Percentiles rank a stretch among this genome's conserved stretches.
phyloP scores from a whole-genome alignment of 1,140 invertebrate species.

The Microplitis mediator region DNA sequence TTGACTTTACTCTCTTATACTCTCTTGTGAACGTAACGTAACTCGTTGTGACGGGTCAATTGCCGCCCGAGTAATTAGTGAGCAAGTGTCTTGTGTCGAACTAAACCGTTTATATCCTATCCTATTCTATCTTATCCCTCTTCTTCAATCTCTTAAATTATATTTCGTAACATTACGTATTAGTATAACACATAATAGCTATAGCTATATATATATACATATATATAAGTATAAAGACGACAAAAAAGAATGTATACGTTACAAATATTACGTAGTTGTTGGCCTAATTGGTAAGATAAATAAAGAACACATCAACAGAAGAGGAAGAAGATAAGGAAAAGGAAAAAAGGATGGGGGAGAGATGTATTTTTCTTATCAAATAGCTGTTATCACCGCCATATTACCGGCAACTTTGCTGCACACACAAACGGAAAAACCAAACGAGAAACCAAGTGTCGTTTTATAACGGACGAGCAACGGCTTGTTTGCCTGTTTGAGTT shows the following conservation, averaged over 20 bases:
- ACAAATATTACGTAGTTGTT: not conserved
- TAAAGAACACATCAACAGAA: constrained; percentile 15
- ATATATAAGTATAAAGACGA: too few relatives aligned
- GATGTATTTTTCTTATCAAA: constrained; percentile 26
- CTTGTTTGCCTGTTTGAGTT: constrained; percentile 17
- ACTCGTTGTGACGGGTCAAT: constrained; percentile 22
- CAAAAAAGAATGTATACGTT: not conserved
- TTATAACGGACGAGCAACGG: constrained; percentile 25
- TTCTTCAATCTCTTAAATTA: constrained; percentile 12
- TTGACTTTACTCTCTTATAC: constrained; percentile 19
- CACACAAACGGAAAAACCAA: constrained; percentile 39
- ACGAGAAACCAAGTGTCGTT: constrained; percentile 16
- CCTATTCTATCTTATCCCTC: not conserved
- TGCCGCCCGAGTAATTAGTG: constrained; percentile 24
- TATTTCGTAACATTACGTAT: not conserved
- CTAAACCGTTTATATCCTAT: not conserved
- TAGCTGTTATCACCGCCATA: constrained; percentile 25
- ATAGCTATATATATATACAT: too few relatives aligned
- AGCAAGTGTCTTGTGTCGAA: constrained; percentile 19
- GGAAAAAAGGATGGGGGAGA: not conserved
- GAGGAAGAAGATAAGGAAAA: not conserved
- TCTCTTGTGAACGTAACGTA: constrained; percentile 6
- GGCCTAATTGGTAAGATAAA: not conserved
- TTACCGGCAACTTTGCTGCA: constrained; percentile 70
- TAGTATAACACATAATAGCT: not conserved